Evolutionary conservation across 2,797 vertebrate species (phyloP), one percentile per base, ranked within the genome.

Genomic region (Pachyuromys duprasi): DNA sequence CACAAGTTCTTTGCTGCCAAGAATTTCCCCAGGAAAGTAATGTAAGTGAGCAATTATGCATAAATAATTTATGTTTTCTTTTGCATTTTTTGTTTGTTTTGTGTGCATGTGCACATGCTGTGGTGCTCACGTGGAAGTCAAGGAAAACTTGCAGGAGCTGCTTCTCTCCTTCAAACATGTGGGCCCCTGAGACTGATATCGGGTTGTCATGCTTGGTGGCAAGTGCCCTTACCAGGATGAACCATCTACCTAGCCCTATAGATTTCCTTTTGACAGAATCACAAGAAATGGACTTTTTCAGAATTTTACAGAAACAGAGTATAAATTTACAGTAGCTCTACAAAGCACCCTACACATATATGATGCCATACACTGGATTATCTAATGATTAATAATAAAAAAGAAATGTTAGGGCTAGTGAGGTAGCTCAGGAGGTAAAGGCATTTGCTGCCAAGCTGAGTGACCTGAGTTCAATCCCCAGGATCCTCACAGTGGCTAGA

Each of bases 361-460:
- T 62, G 15, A 90, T 63, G n/a, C 74, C 39, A 31, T 42, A 9
- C 39, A 45, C 76, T 89, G 69, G 74, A 83, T 82, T 63, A 83
- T 53, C 67, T 49, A 82, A 9, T 94, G 28, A 78, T 69, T 79
- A 74, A 62, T 60, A 91, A 88, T 88, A 45, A 93, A 79, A 91
- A 69, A 55, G 6, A 78, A 75, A 90, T 70, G 31, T 74, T 91
- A 49, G 42, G 42, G 0, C 63, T n/a, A n/a, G 42, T 4, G 6
- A 49, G 36, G 60, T 82, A 28, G 80, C 8, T 63, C 80, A 82
- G 31, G 15, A 67, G 82, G 63, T 69, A 24, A 53, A 84, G 63
- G 42, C 18, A 22, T 15, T 45, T 69, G 82, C 63, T 67, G 63
- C 62, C 28, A n/a, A 49, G 39, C 42, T 7, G 17, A 62, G n/a